Base-by-base conservation (phyloP, 2,888 invertebrate genomes). In the Pardosa pseudoannulata region DNA sequence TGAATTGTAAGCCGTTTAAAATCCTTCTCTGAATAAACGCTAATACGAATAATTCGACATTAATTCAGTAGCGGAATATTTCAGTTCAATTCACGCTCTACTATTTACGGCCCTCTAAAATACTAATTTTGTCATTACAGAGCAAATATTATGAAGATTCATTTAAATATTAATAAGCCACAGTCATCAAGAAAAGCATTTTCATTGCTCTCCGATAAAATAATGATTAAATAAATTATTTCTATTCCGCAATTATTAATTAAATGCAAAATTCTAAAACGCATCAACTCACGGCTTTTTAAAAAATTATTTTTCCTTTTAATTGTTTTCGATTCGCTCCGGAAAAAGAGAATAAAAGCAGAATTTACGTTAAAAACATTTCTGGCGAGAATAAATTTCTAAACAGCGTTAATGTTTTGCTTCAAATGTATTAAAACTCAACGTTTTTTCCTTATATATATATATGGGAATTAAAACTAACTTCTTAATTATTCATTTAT, bases 151-250 rank as follows among this genome's bases (percentile, higher is more conserved):
- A 56, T 23, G 56, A 23, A 56, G 23, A 56, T 56, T 23, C 56
- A 56, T 56, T 56, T 56, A 56, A 56, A 56, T 56, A 56, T 56
- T 56, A 56, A 56, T 56, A 56, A 56, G 56, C 23, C 16, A 6
- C 56, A 23, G 23, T 56, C 56, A 56, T 56, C 56, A 56, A 56
- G 56, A 56, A 56, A 23, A 23, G 5, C 3, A 19, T 23, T 36
- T 36, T 36, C 36, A 36, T 36, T 36, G 5, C 36, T 36, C 56
- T 23, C 56, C 56, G 56, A 56, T 56, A 56, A 56, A 56, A 56
- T 56, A 56, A 56, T 56, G 56, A 56, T 56, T 56, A 56, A 56
- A 56, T 56, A 56, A 56, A 23, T 46, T 56, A 56, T 56, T 23
- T 56, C 56, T 56, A 23, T 19, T 56, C 5, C 11, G 23, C 23